Evolutionary conservation across 1,140 invertebrate genomes (phyloP), one percentile per base, ranked within the genome.

Genomic region (Drosophila littoralis): DNA sequence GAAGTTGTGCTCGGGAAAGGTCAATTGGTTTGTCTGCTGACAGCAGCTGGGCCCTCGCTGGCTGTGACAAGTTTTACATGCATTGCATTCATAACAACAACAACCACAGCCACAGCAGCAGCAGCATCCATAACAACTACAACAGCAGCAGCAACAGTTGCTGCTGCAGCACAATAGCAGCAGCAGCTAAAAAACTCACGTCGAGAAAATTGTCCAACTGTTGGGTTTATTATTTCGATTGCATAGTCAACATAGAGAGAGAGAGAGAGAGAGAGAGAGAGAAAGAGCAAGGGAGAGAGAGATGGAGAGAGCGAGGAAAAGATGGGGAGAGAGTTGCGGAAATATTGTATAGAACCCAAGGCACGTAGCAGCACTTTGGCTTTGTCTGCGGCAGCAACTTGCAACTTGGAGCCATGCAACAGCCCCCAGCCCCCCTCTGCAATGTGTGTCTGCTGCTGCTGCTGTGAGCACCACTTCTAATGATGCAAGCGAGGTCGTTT

Each of bases 211-310:
- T 88, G 84, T 88, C 84, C 84, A 89, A 75, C 84, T 77, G 84
- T 88, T 88, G 84, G 84, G 84, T 89, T 88, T 88, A 88, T 88
- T 88, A 89, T 88, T 88, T 89, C 84, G 84, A 80, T 84, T 88
- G 84, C 74, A 83, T 55, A 74, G 48, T 58, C 54, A 43, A 50
- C 33, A 52, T 9, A 42, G 12, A 61, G 32, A 40, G 6, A 35
- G 0, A 40, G 12, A 43, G 45, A 35, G 12, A 54, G 13, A 42
- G 22, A 17, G 5, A 64, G 28, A 32, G 32, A 7, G 6, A 57
- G 15, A 9, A 4, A 60, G 46, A 32, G 22, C 1, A 5, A 43
- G 7, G 17, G 55, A 17, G n/a, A 38, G 17, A 33, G 15, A 28
- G n/a, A 22, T 1, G 13, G 5, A 50, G 7, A 22, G 51, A 9